These are phyloP conservation scores for Hephaestus fuliginosus DNA, from an alignment of 2,797 vertebrate genomes.

Conservation along the genomic window DNA sequence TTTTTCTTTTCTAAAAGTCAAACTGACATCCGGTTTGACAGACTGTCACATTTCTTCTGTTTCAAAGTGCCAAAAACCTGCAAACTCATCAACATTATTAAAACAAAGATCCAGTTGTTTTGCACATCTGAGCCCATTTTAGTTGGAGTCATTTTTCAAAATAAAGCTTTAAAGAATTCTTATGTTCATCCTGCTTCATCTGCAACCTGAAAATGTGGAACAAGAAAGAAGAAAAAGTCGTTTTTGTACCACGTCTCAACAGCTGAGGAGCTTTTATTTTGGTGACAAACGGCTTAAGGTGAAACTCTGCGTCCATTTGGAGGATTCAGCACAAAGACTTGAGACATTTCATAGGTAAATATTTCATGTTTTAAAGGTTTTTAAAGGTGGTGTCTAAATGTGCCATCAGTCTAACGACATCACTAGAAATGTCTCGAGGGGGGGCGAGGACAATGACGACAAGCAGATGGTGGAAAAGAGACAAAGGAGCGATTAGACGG, in stretches of 20 bases:
- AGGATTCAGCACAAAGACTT: neutral
- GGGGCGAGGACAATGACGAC: conserved; percentile 23
- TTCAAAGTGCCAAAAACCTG: conserved; percentile 38
- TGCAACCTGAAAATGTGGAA: too few relatives aligned
- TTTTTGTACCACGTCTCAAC: neutral
- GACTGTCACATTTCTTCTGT: conserved; percentile 28
- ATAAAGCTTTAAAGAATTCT: neutral
- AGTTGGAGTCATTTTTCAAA: neutral
- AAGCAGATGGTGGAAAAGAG: conserved; percentile 29
- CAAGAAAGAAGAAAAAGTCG: too few relatives aligned
- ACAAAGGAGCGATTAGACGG: neutral
- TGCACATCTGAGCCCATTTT: neutral
- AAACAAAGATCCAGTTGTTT: conserved; percentile 7
- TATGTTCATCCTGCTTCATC: too few relatives aligned
- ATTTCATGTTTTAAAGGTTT: conserved; percentile 11
- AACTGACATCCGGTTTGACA: conserved; percentile 14
- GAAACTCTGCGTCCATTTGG: conserved; percentile 10
- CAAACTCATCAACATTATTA: conserved; percentile 32
- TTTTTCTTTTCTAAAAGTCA: conserved; percentile 20
- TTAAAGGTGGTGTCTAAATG: conserved; percentile 12
- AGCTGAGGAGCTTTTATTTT: neutral
- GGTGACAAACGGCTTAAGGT: conserved; percentile 16
- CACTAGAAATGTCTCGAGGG: neutral
- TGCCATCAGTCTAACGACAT: conserved; percentile 12
- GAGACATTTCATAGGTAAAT: neutral